Conservation (phyloP, 2,888 invertebrate species). For the Yponomeuta cagnagella region DNA sequence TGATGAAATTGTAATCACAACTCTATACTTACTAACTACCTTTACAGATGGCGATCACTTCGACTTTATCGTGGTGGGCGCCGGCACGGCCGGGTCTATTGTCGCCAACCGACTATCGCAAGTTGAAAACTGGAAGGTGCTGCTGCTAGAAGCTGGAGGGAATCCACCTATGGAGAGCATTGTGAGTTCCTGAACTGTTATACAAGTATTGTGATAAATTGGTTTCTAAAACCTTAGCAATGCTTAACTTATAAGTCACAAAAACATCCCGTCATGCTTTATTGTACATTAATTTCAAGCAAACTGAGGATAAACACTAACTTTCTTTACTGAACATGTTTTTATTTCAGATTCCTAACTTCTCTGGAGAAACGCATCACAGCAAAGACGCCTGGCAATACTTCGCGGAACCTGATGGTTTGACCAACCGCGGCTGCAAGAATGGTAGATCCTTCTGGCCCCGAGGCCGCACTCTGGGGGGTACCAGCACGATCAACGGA, state of each 20-base stretch:
- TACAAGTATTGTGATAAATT: neutral
- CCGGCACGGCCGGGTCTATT: conserved; percentile 59
- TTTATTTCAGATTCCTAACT: conserved; percentile 54
- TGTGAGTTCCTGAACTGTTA: conserved; percentile 35
- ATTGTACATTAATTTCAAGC: too few relatives aligned
- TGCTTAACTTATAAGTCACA: too few relatives aligned
- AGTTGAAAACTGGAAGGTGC: conserved; percentile 49
- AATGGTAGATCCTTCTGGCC: conserved; percentile 56
- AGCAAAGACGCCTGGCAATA: conserved; percentile 50
- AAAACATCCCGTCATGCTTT: too few relatives aligned
- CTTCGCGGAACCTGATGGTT: conserved; percentile 51
- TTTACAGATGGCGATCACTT: conserved; percentile 49
- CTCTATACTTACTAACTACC: too few relatives aligned
- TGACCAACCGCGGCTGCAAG: conserved; percentile 39
- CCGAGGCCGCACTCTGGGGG: conserved; percentile 57
- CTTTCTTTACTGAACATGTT: neutral
- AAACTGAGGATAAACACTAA: neutral
- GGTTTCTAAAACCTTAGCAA: neutral
- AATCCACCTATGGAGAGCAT: conserved; percentile 57
- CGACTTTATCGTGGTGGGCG: conserved; percentile 61
- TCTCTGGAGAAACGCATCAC: conserved; percentile 44
- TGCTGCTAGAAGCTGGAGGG: conserved; percentile 59
- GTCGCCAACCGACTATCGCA: conserved; percentile 55
- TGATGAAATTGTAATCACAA: too few relatives aligned
- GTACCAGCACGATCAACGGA: conserved; percentile 63